phyloP scores from a whole-genome alignment of 2,797 vertebrate species.

The Xiphophorus birchmanni region DNA sequence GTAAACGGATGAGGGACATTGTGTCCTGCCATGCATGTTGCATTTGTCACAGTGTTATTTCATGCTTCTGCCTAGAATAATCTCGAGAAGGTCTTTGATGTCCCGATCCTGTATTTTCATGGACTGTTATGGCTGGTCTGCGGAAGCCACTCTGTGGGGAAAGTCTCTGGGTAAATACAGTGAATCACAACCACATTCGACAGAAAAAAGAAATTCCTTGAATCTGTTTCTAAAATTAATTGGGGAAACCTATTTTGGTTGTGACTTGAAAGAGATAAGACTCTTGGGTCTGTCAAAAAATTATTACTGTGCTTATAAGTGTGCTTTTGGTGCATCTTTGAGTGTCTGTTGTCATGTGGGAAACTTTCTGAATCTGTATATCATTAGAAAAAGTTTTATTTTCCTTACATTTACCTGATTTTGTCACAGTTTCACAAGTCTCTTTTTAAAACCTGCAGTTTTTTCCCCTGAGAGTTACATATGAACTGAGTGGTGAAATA shows the following conservation, averaged over 20 bases:
- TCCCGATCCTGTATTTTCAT: slow-evolving; percentile 51
- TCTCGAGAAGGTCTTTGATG: slow-evolving; percentile 66
- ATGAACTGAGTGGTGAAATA: slow-evolving; percentile 49
- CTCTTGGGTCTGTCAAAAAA: not conserved
- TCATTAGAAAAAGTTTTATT: slow-evolving; percentile 70
- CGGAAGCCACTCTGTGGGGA: slow-evolving; percentile 49
- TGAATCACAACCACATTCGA: slow-evolving; percentile 59
- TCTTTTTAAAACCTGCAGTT: slow-evolving; percentile 44
- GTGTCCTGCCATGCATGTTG: slow-evolving; percentile 67
- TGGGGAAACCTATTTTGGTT: slow-evolving; percentile 30
- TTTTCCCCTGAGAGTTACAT: slow-evolving; percentile 47
- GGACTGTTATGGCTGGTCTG: slow-evolving; percentile 56
- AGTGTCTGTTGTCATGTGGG: slow-evolving; percentile 41
- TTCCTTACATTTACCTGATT: slow-evolving; percentile 70
- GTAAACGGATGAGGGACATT: slow-evolving; percentile 59
- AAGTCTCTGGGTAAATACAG: slow-evolving; percentile 56
- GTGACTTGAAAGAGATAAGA: slow-evolving; percentile 31
- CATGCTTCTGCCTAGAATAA: slow-evolving; percentile 74
- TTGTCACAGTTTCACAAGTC: slow-evolving; percentile 59
- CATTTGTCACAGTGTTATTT: slow-evolving; percentile 78
- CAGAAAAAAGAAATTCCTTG: slow-evolving; percentile 7
- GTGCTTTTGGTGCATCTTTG: slow-evolving; percentile 23
- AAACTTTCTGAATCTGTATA: slow-evolving; percentile 61
- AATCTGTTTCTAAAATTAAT: slow-evolving; percentile 26
- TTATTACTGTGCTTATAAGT: not conserved